Percentiles rank a stretch among this genome's conserved stretches.
phyloP scores from a whole-genome alignment of 1,140 invertebrate species.

The Ceratitis capitata region DNA sequence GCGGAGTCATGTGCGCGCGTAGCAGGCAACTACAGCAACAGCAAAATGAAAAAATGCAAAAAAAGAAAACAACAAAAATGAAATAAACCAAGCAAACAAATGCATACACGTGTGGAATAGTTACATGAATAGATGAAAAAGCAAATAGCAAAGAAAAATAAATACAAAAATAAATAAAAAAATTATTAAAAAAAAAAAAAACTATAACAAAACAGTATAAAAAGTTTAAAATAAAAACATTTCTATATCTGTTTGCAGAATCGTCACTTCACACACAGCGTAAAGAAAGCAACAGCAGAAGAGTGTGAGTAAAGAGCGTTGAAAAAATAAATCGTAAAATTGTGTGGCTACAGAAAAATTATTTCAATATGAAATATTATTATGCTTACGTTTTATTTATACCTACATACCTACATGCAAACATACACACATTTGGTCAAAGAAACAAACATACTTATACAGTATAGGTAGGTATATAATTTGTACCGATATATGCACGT shows the following conservation, averaged over 20 bases:
- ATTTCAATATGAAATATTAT: conserved; percentile 47
- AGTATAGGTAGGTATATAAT: too few relatives aligned
- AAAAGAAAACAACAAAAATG: too few relatives aligned
- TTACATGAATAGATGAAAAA: not conserved
- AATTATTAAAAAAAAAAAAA: not conserved
- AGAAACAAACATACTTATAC: not conserved
- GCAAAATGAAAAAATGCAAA: not conserved
- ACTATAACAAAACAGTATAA: not conserved
- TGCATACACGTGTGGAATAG: not conserved
- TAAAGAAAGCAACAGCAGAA: conserved; percentile 16
- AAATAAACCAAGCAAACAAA: not conserved
- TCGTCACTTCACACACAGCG: too few relatives aligned
- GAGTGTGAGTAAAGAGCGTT: conserved; percentile 29
- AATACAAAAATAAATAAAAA: not conserved
- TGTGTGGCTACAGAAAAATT: conserved; percentile 37
- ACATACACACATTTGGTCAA: not conserved
- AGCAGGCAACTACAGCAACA: not conserved
- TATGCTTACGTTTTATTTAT: conserved; percentile 39
- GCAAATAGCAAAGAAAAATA: not conserved
- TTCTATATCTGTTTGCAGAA: not conserved
- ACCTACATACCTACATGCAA: not conserved
- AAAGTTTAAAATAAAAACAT: not conserved
- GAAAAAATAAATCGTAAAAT: conserved; percentile 36
- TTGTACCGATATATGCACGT: not conserved
- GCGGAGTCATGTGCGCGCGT: not conserved